Evolutionary conservation across 2,888 invertebrate species (phyloP).

Genomic region (Drosophila birchii): DNA sequence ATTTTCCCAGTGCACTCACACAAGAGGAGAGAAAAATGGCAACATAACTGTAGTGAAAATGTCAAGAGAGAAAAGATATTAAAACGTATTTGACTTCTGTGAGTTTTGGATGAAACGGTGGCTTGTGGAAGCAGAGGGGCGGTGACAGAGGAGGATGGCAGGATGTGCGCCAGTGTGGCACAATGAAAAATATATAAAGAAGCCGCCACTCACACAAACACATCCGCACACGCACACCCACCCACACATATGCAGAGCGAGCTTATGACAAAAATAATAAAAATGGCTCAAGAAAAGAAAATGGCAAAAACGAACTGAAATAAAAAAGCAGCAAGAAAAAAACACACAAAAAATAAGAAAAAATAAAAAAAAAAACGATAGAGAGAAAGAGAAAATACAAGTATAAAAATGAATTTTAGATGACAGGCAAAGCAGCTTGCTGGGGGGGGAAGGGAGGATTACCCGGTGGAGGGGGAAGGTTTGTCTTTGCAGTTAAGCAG

Average conservation of each 20-base stretch:
- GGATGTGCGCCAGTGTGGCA: conserved; percentile 80
- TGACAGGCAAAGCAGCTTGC: conserved; percentile 75
- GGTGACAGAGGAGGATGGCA: conserved; percentile 42
- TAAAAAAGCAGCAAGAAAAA: conserved; percentile 24
- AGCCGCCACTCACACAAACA: conserved; percentile 55
- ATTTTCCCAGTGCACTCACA: conserved; percentile 11
- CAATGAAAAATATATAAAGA: conserved; percentile 82
- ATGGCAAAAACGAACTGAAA: conserved; percentile 64
- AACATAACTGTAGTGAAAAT: conserved; percentile 82
- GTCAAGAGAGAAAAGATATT: conserved; percentile 83
- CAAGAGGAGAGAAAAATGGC: conserved; percentile 65
- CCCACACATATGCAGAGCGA: conserved; percentile 26
- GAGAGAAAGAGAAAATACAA: conserved; percentile 64
- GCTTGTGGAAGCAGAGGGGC: neutral
- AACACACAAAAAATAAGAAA: conserved; percentile 23
- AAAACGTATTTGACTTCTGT: conserved; percentile 83
- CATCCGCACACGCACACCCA: conserved; percentile 37
- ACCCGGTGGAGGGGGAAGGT: conserved; percentile 48
- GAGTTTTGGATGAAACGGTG: conserved; percentile 66
- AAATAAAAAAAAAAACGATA: conserved; percentile 31
- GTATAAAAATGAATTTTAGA: conserved; percentile 82
- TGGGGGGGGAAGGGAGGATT: neutral
- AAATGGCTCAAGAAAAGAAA: conserved; percentile 80
- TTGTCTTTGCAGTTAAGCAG: conserved; percentile 81
- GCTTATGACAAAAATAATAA: conserved; percentile 81